These are phyloP conservation scores for Parazoanthus atlanticus DNA, from an alignment of 92 coral and sea anemone species.

Conservation along the genomic window DNA sequence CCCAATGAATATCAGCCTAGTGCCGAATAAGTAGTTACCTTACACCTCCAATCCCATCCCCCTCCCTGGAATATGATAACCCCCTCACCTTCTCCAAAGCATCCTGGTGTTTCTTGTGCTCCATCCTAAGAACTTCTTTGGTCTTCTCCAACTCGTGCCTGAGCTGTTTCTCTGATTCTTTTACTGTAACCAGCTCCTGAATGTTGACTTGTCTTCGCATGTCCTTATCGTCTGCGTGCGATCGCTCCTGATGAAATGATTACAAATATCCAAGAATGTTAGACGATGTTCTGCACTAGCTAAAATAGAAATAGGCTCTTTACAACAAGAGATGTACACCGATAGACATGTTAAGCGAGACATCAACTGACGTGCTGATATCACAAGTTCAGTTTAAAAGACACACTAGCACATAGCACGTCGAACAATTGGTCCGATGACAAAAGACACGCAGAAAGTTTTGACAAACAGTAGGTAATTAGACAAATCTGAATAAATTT, in stretches of 20 bases:
- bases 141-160: conserved; percentile 77
- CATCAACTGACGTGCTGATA: not conserved
- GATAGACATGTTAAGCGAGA: not conserved
- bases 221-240: conserved; percentile 92
- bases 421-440: no score
- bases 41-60: not conserved
- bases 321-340: not conserved
- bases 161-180: conserved; percentile 82
- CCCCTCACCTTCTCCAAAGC: conserved; percentile 79
- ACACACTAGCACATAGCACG: no score
- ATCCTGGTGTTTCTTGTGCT: conserved; percentile 76
- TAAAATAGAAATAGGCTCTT: not conserved
- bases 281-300: not conserved
- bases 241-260: conserved; percentile 73
- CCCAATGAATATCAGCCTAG: no score
- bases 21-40: no score
- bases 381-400: no score
- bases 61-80: not conserved
- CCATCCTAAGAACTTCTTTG: conserved; percentile 72
- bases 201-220: conserved; percentile 88
- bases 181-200: conserved; percentile 91
- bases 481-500: no score
- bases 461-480: no score
- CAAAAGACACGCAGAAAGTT: no score
- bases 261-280: not conserved